Conservation (phyloP, 1,140 invertebrate species). For the Wiebesia pumilae region DNA sequence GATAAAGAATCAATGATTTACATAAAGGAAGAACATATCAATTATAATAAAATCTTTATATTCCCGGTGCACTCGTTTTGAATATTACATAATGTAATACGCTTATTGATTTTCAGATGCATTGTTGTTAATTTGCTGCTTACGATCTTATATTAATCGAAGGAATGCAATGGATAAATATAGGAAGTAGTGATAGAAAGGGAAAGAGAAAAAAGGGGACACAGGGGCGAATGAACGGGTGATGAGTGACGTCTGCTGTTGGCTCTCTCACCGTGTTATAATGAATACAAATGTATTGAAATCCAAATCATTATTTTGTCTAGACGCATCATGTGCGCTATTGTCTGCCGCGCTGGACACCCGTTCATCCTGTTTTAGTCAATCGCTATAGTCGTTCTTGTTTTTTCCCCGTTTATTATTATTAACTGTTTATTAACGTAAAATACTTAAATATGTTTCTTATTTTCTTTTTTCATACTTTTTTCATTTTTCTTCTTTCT, state of each 20-base stretch:
- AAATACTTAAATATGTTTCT: background rate
- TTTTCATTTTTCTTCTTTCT: background rate
- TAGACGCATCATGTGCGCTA: slow-evolving; percentile 71
- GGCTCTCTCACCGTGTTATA: slow-evolving; percentile 48
- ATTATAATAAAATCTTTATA: background rate
- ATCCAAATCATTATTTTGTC: slow-evolving; percentile 74
- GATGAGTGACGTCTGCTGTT: slow-evolving; percentile 35
- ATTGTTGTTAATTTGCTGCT: background rate
- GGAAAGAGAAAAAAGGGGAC: slow-evolving; percentile 16
- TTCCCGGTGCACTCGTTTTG: background rate
- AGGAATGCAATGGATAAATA: slow-evolving; percentile 20
- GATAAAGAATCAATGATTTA: background rate
- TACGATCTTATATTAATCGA: slow-evolving; percentile 17
- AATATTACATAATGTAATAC: background rate
- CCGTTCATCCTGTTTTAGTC: slow-evolving; percentile 42
- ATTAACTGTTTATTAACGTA: background rate
- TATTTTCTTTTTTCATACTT: background rate
- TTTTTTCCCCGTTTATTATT: slow-evolving; percentile 34
- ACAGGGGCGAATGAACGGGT: slow-evolving; percentile 40
- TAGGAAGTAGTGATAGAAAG: slow-evolving; percentile 12
- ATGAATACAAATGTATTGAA: slow-evolving; percentile 73
- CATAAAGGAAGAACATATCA: background rate
- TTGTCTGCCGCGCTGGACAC: slow-evolving; percentile 59
- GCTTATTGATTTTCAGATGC: background rate
- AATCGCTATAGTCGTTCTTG: background rate